Evolutionary conservation across 2,888 invertebrate genomes (phyloP), one percentile per base, ranked within the genome.

Genomic region (Augochlorella aurata): DNA sequence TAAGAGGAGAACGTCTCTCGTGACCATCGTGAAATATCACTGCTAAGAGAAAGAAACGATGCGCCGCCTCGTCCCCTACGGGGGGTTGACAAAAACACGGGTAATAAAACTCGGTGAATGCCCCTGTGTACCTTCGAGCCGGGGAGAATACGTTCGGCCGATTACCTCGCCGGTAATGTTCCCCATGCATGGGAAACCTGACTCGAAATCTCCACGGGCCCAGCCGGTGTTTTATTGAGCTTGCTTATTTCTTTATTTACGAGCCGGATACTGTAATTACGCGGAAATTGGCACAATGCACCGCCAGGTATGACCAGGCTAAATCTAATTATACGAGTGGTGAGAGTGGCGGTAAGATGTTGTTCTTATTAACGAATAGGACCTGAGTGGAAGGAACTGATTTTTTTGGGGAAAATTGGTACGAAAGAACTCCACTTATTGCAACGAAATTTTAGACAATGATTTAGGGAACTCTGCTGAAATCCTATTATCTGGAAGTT

Each of bases 61-160:
- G 86, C 85, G 86, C 86, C 85, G 81, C 85, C 84, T 14, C 58
- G 84, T 75, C 71, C 86, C 86, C 85, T 83, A 47, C 65, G 76
- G 87, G 84, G n/a, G 81, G 79, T 89, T 89, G 90, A 91, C 89
- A 90, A 92, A 92, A 92, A 90, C 92, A 88, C 82, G 81, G 89
- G 87, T 87, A 89, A 92, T 92, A 91, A 92, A 91, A 91, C 90
- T 89, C 86, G 50, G 29, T 12, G 52, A 76, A 79, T 74, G 69
- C 78, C 74, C 82, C 74, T 47, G 72, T 65, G 85, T 73, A 72
- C 77, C 73, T 71, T 61, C 61, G 67, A 50, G 75, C 50, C 50
- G 72, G 84, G 78, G 85, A 74, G 87, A 87, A 87, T 88, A 85
- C 88, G 85, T 85, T 85, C 87, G 82, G 86, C 73, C 89, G 88